Evolutionary conservation across 2,888 invertebrate species (phyloP), one percentile per base, ranked within the genome.

Genomic region (Pterobdella sp.): DNA sequence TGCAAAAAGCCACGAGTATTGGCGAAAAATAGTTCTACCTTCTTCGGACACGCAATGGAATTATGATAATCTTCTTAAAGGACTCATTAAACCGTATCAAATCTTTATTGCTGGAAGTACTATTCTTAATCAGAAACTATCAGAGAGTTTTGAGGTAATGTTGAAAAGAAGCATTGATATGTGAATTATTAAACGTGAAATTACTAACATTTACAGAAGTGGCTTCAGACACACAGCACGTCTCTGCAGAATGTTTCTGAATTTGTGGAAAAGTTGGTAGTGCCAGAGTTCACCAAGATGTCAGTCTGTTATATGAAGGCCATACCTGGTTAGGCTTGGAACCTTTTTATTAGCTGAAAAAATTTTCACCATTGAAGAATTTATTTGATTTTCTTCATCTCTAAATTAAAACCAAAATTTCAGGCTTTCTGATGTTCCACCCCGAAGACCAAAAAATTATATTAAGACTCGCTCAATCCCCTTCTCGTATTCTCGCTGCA

Each of bases 391-490:
- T 29, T 26, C n/a, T 29, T 26, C 7, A 14, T 63, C n/a, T 26
- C 7, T 14, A 63, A 63, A 29, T 26, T 63, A 7, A 22, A 63
- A 63, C n/a, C n/a, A n/a, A 14, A 7, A 14, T 63, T 63, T 63
- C 52, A 77, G 77, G 77, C n/a, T 77, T 77, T 68, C 32, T 67
- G 36, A 67, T 72, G 35, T 72, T 77, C 26, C 35, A 75, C 69
- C 60, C 63, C 7, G 64, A 72, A 10, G 77, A 77, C 68, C 77
- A 76, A 71, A 72, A 73, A 67, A 74, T 71, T n/a, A 69, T 77
- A n/a, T 63, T 77, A 26, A 70, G 75, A 7, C 64, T 76, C 3
- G 77, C 77, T 60, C 77, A 77, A 37, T 77, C 75, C 49, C 77
- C 77, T 65, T 73, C 74, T 37, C 67, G 77, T 10, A 77, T 77